Percentiles rank a stretch among this genome's conserved stretches.
Conservation (phyloP, 2,888 invertebrate genomes). For the Nebria salina region DNA sequence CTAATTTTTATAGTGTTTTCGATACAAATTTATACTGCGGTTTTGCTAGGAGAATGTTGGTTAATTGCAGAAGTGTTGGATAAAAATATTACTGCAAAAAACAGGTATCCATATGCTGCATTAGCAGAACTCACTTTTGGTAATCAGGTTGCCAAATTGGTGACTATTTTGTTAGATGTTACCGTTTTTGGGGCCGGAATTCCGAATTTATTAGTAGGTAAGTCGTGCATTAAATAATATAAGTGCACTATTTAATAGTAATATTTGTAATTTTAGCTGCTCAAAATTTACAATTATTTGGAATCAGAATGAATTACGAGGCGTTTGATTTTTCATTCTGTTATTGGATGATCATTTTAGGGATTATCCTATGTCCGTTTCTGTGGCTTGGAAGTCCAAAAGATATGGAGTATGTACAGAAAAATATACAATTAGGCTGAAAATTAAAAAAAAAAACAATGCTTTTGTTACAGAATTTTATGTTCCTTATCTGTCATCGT, state of each 20-base stretch:
- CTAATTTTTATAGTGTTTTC: conserved; percentile 73
- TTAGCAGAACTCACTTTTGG: conserved; percentile 84
- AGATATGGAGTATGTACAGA: conserved; percentile 83
- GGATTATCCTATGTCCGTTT: conserved; percentile 77
- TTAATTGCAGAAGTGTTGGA: conserved; percentile 77
- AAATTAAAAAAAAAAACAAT: background rate
- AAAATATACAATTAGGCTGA: background rate
- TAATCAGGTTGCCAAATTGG: conserved; percentile 67
- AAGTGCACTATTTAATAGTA: background rate
- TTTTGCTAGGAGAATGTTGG: conserved; percentile 84
- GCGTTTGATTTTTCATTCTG: conserved; percentile 79
- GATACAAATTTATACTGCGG: conserved; percentile 83
- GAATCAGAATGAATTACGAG: conserved; percentile 74
- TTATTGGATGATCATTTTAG: conserved; percentile 83
- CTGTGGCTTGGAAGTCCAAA: conserved; percentile 92
- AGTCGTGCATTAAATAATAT: conserved; percentile 50
- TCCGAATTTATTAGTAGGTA: conserved; percentile 82
- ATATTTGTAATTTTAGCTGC: conserved; percentile 67
- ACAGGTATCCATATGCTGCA: conserved; percentile 84
- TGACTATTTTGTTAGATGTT: conserved; percentile 76
- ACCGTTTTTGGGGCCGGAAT: conserved; percentile 82
- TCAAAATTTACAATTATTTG: conserved; percentile 81
- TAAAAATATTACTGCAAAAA: conserved; percentile 64
- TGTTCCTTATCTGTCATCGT: conserved; percentile 73
- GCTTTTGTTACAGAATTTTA: conserved; percentile 65